phyloP scores from a whole-genome alignment of 2,888 invertebrate species.

The Theodoxus fluviatilis region DNA sequence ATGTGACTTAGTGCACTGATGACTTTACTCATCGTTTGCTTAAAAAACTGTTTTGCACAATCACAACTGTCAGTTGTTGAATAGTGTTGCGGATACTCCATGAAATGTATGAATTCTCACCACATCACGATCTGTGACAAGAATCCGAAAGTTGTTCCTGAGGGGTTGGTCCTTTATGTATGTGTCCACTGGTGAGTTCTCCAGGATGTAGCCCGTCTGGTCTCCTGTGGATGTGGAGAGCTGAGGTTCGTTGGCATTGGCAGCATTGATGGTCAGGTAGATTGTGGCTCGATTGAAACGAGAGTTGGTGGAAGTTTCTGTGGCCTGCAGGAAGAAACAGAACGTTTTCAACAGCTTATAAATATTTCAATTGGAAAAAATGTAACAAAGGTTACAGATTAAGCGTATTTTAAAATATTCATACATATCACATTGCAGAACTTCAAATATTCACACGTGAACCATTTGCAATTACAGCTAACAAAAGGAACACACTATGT shows the following conservation, averaged over 20 bases:
- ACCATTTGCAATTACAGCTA: too few relatives aligned
- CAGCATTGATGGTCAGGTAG: conserved; percentile 31
- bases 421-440: too few relatives aligned
- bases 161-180: conserved; percentile 27
- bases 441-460: too few relatives aligned
- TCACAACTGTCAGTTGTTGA: too few relatives aligned
- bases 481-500: too few relatives aligned
- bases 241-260: conserved; percentile 35
- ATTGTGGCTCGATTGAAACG: conserved; percentile 32
- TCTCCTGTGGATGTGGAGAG: conserved; percentile 27
- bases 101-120: conserved; percentile 37
- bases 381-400: too few relatives aligned
- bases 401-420: too few relatives aligned
- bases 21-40: too few relatives aligned
- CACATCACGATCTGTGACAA: conserved; percentile 40
- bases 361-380: neutral
- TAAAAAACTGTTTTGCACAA: too few relatives aligned
- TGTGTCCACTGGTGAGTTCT: conserved; percentile 31
- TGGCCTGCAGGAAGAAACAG: conserved; percentile 13
- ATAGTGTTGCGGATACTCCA: too few relatives aligned
- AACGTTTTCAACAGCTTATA: too few relatives aligned
- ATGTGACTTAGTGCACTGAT: too few relatives aligned
- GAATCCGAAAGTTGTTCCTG: conserved; percentile 28
- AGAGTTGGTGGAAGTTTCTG: conserved; percentile 27
- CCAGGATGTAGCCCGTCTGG: conserved; percentile 36